Percentiles rank a stretch among this genome's conserved stretches.
Evolutionary conservation across 1,140 invertebrate genomes (phyloP).

Genomic region (Camponotus floridanus): DNA sequence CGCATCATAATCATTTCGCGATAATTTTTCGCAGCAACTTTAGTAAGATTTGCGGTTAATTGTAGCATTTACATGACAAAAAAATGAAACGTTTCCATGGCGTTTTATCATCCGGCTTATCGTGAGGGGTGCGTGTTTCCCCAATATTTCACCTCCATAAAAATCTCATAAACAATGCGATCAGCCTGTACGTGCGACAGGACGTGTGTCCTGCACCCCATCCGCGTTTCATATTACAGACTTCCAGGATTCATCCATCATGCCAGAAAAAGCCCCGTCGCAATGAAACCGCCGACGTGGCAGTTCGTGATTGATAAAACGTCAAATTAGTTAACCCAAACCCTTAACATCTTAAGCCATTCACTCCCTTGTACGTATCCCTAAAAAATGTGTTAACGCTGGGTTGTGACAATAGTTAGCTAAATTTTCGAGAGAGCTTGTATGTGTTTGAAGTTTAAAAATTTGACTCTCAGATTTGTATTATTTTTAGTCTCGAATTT

Average conservation of each 20-base stretch:
- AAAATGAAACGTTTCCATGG: constrained; percentile 55
- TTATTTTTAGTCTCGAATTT: too few relatives aligned
- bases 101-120: constrained; percentile 77
- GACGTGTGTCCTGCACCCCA: constrained; percentile 45
- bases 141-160: constrained; percentile 78
- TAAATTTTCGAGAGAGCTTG: neutral
- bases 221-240: constrained; percentile 76
- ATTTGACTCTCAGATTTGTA: neutral
- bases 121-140: constrained; percentile 58
- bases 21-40: neutral
- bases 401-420: neutral
- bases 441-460: neutral
- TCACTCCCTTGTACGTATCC: constrained; percentile 1
- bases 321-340: constrained; percentile 76
- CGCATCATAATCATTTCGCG: too few relatives aligned
- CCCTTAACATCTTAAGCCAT: constrained; percentile 51
- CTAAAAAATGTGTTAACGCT: neutral
- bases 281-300: constrained; percentile 72
- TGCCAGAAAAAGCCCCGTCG: constrained; percentile 70
- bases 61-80: neutral
- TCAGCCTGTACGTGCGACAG: constrained; percentile 48
- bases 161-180: constrained; percentile 81
- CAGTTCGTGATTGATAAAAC: constrained; percentile 81
- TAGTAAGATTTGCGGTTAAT: constrained; percentile 13
- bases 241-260: constrained; percentile 81